A percentile compares a stretch with the other conserved stretches of the same genome.
Conservation (phyloP, 2,113 vertebrate species). For the Hiodon tergisus region DNA sequence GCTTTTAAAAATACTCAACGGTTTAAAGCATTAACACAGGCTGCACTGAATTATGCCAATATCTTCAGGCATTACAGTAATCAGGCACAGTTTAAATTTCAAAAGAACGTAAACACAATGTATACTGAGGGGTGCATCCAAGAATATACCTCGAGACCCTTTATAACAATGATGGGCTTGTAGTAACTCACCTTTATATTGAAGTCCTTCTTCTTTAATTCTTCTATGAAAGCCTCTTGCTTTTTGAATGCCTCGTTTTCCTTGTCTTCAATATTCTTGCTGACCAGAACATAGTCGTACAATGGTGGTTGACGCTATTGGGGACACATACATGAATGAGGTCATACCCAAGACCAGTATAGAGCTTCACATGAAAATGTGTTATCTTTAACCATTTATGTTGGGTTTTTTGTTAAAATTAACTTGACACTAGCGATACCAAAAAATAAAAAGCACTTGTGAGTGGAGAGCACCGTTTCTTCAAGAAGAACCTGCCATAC, state of each 20-base stretch:
- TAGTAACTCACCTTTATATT: slow-evolving; percentile 61
- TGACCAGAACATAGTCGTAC: slow-evolving; percentile 79
- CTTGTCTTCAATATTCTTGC: slow-evolving; percentile 25
- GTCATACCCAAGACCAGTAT: neutral
- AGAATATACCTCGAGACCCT: no score
- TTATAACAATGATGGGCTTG: neutral
- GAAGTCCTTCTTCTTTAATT: slow-evolving; percentile 66
- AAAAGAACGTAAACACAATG: neutral
- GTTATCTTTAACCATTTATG: neutral
- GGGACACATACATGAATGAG: neutral
- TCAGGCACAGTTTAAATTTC: no score
- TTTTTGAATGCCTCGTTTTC: slow-evolving; percentile 38
- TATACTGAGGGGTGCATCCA: neutral
- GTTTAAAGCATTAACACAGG: no score
- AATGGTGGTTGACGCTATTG: slow-evolving; percentile 21
- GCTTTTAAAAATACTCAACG: neutral
- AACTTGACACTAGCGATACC: no score
- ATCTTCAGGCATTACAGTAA: no score
- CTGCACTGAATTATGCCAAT: no score
- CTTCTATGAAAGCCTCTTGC: slow-evolving; percentile 60
- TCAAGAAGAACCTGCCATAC: no score
- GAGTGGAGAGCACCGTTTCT: no score
- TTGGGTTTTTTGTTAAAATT: no score
- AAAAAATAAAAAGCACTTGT: no score
- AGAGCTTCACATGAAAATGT: neutral